Percentiles rank a stretch among this genome's conserved stretches.
Evolutionary conservation across 1,140 invertebrate genomes (phyloP).

Genomic region (Ladona fulva): DNA sequence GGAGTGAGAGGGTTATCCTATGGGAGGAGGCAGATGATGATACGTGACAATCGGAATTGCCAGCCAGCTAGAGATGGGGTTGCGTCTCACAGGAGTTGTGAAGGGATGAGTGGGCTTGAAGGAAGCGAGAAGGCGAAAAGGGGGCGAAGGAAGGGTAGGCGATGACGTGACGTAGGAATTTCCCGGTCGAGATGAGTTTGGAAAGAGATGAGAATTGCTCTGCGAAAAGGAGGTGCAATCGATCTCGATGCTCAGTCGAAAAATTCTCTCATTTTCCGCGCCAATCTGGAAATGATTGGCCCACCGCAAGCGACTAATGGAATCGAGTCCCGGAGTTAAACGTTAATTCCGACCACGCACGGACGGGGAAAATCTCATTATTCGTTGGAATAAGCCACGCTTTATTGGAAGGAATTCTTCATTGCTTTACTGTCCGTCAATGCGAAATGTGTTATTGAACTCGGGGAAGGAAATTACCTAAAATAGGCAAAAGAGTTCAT

Average conservation of each 20-base stretch:
- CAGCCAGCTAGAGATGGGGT: not conserved
- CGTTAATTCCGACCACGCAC: too few species aligned
- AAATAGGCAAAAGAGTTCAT: too few species aligned
- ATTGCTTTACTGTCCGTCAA: too few species aligned
- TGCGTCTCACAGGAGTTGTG: not conserved
- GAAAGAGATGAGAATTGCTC: not conserved
- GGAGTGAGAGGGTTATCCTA: not conserved
- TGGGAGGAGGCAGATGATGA: conserved; percentile 6
- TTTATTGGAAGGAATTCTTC: too few species aligned
- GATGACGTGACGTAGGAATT: not conserved
- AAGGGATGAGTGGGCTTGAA: not conserved
- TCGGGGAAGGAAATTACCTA: too few species aligned
- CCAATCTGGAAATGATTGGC: not conserved
- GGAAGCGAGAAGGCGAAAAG: not conserved
- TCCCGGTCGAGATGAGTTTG: not conserved
- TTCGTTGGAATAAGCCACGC: too few species aligned
- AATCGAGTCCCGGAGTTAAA: too few species aligned
- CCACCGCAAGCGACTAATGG: not conserved
- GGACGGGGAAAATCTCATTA: too few species aligned
- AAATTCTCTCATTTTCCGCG: not conserved
- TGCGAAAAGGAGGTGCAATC: not conserved
- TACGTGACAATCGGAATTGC: conserved; percentile 8
- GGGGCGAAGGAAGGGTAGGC: not conserved
- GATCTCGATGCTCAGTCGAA: not conserved
- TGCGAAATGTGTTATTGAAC: too few species aligned